Base-by-base conservation (phyloP, 2,797 vertebrate species). In the Pempheris klunzingeri region DNA sequence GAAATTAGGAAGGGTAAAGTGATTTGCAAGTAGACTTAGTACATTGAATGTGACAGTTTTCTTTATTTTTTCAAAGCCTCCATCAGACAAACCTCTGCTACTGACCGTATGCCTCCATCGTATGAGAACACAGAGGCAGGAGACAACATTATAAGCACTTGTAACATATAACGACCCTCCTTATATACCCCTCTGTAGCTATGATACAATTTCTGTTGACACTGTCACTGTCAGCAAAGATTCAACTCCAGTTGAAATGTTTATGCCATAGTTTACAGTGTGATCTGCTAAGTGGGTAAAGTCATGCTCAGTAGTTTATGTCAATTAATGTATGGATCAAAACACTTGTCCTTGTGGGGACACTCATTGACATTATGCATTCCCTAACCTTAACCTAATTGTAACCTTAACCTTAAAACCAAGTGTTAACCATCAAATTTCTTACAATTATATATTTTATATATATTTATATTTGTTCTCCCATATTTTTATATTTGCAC, bases 121-220 rank as follows among this genome's bases (percentile, higher is more conserved):
- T 20, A 20, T 67, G 41, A 36, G 22, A 52, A 63, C 13, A 28
- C 7, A 22, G 26, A 60, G 17, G 20, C 4, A 9, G 20, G 13
- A 58, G 39, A 60, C 36, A 60, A 43, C 46, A 59, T 17, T 53
- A 50, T 36, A 44, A 36, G 17, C 64, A 52, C 44, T 54, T 54
- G 38, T 50, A 63, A 74, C 62, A 49, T 61, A 41, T 50, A 71
- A 65, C 50, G 69, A 30, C 53, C 4, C 58, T 26, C 7, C 22
- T 43, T 20, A 1, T 11, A 52, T 26, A 53, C 14, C n/a, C 34
- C 18, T 26, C 22, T 59, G 46, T 2, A 15, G 34, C 34, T 22
- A 6, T 18, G 12, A 60, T n/a, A 15, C 17, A 60, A 12, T 54
- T 32, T 26, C n/a, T 47, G 46, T 41, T 32, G 43, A 52, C 28